Conservation (phyloP, 2,113 vertebrate species). For the Eolophus roseicapilla region DNA sequence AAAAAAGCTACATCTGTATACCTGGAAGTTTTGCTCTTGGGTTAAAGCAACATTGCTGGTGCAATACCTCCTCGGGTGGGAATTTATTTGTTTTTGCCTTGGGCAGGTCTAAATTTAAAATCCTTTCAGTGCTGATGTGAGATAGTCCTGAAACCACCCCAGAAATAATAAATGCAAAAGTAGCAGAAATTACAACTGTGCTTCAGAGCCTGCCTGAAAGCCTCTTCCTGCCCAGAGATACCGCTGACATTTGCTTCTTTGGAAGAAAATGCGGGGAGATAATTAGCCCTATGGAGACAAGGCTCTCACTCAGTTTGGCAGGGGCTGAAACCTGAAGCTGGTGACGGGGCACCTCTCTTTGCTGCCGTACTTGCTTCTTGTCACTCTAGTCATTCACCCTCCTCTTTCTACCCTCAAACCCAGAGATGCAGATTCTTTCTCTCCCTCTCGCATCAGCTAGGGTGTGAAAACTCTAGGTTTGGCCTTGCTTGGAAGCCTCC, state of each 20-base stretch:
- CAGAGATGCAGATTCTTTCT: neutral
- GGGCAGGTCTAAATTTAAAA: neutral
- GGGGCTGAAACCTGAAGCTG: neutral
- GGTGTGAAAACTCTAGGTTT: neutral
- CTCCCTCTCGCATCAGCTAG: neutral
- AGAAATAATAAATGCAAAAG: neutral
- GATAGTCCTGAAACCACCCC: neutral
- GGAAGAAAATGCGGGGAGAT: neutral
- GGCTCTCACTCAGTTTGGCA: neutral
- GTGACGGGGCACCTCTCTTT: neutral
- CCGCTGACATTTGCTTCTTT: neutral
- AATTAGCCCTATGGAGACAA: neutral
- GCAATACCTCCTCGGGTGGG: neutral
- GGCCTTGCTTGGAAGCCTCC: neutral
- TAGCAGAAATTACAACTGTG: neutral
- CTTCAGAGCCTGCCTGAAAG: neutral
- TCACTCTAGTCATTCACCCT: neutral
- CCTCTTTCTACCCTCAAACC: neutral
- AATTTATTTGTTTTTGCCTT: neutral
- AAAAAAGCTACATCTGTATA: neutral
- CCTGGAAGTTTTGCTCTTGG: neutral
- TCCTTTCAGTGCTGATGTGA: neutral
- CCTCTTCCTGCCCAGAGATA: neutral
- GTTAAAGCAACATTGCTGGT: neutral
- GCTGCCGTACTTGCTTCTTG: neutral